Conservation (phyloP, 1,140 invertebrate genomes). For the Sitophilus oryzae region DNA sequence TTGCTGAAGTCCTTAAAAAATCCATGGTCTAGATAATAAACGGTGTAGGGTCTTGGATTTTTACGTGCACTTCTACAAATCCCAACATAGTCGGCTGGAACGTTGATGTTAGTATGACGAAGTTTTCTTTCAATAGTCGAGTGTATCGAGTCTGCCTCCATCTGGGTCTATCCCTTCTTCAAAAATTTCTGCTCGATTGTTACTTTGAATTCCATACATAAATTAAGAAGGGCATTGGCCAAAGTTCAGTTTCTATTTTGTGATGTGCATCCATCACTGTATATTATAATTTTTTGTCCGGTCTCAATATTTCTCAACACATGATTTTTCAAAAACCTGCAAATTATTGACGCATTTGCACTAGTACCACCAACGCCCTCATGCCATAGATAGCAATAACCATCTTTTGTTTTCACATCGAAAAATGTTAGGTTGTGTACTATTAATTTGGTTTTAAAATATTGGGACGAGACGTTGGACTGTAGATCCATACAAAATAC, state of each 20-base stretch:
- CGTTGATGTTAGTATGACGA: conserved; percentile 1
- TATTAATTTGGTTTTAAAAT: conserved; percentile 2
- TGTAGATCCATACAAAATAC: conserved; percentile 5
- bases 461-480: not conserved
- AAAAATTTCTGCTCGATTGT: not conserved
- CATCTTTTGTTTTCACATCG: not conserved
- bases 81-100: no score
- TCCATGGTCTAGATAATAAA: no score
- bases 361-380: not conserved
- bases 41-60: no score
- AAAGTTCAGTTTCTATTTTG: no score
- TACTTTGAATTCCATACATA: not conserved
- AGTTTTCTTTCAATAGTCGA: not conserved
- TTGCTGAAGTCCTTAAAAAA: no score
- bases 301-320: not conserved
- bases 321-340: not conserved
- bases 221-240: conserved; percentile 1
- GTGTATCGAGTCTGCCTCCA: conserved; percentile 3
- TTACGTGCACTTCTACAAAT: no score
- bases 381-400: conserved; percentile 1
- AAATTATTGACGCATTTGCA: not conserved
- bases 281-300: not conserved
- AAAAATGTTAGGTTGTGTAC: no score
- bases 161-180: not conserved
- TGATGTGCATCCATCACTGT: not conserved